phyloP scores from a whole-genome alignment of 2,888 invertebrate genomes.

The Torymus aiolomorphi region DNA sequence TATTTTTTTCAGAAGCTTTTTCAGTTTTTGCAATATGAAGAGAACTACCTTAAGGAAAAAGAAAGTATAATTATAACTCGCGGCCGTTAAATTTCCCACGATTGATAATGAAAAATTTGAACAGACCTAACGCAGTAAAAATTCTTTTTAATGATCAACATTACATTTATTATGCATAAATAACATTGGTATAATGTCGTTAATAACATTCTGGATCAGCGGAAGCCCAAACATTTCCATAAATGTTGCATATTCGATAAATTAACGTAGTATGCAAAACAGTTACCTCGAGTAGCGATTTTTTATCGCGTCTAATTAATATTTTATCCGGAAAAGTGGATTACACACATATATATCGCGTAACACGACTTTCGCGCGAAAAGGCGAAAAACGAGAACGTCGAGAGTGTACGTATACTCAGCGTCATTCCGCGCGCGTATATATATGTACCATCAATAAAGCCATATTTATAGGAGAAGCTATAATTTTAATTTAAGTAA shows the following conservation, averaged over 20 bases:
- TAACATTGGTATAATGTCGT: no score
- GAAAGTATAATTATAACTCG: no score
- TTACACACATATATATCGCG: not conserved
- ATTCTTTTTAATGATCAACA: no score
- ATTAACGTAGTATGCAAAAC: conserved; percentile 6
- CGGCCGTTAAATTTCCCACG: no score
- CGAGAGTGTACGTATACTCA: not conserved
- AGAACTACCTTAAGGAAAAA: no score
- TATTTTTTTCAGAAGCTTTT: no score
- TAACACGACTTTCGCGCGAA: not conserved
- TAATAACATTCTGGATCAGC: no score
- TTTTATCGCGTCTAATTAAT: not conserved
- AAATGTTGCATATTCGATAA: not conserved
- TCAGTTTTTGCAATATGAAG: no score
- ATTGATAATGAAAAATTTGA: no score
- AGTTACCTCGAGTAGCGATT: not conserved
- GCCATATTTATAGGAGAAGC: conserved; percentile 20
- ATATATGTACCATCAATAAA: conserved; percentile 31
- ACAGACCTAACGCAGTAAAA: no score
- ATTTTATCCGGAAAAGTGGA: not conserved
- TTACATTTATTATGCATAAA: no score
- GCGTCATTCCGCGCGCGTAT: not conserved
- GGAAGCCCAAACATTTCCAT: no score
- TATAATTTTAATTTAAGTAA: conserved; percentile 48
- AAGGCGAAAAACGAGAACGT: not conserved